These are phyloP conservation scores for Lethrus apterus DNA, from an alignment of 1,140 invertebrate genomes.

Conservation along the genomic window DNA sequence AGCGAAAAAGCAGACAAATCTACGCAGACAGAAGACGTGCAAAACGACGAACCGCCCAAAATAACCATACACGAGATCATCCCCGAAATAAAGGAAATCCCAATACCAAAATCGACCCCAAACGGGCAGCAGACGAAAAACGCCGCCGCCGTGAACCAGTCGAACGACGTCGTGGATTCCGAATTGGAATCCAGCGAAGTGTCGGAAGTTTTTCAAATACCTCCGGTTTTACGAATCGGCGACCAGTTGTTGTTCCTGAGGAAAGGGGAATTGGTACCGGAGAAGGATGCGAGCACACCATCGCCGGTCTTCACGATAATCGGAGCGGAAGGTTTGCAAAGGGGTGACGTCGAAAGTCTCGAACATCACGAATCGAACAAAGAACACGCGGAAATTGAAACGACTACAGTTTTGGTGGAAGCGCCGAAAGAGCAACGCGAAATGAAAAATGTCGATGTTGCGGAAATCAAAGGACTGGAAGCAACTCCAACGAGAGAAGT, in stretches of 20 bases:
- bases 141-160: slow-evolving; percentile 16
- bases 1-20: slow-evolving; percentile 7
- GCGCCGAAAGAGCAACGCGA: no score
- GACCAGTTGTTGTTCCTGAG: slow-evolving; percentile 40
- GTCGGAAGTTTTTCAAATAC: slow-evolving; percentile 37
- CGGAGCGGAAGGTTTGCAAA: slow-evolving; percentile 41
- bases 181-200: slow-evolving; percentile 37
- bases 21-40: no score
- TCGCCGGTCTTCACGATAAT: slow-evolving; percentile 40
- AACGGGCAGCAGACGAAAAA: slow-evolving; percentile 27
- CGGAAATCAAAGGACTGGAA: not conserved
- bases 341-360: slow-evolving; percentile 33
- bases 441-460: no score
- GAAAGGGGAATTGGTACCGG: slow-evolving; percentile 35
- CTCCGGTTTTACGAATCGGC: slow-evolving; percentile 40
- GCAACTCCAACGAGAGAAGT: not conserved
- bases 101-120: slow-evolving; percentile 31
- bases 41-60: slow-evolving; percentile 21
- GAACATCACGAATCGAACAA: slow-evolving; percentile 28
- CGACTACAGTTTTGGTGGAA: not conserved
- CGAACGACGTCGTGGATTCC: slow-evolving; percentile 20
- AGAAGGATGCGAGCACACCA: slow-evolving; percentile 37
- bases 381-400: not conserved
- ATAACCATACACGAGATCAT: slow-evolving; percentile 40
- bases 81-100: slow-evolving; percentile 36